phyloP scores from a whole-genome alignment of 2,113 vertebrate species.

The Ciconia maguari region DNA sequence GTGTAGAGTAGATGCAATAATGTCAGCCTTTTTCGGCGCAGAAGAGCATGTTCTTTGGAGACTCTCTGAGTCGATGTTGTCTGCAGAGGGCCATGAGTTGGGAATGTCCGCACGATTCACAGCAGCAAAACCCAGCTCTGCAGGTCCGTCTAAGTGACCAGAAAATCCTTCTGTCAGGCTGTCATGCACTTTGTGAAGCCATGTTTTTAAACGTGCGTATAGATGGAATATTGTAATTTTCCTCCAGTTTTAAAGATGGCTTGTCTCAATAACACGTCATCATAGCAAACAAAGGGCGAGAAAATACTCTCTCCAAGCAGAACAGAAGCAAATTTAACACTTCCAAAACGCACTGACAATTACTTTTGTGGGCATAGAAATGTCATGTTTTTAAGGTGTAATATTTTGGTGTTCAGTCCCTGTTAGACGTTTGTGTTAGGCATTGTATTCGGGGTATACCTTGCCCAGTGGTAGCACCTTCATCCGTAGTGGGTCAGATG shows the following conservation, averaged over 20 bases:
- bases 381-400: background rate
- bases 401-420: background rate
- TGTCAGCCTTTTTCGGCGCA: background rate
- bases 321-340: background rate
- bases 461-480: background rate
- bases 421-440: background rate
- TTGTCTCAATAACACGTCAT: background rate
- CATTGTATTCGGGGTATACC: fast-evolving
- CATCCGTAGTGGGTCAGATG: fast-evolving
- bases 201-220: fast-evolving
- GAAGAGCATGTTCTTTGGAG: background rate
- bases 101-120: fast-evolving
- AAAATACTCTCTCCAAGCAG: background rate
- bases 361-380: background rate
- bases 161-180: background rate
- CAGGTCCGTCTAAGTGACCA: background rate
- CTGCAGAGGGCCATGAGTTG: background rate
- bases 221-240: background rate
- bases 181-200: background rate
- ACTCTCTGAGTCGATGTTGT: background rate
- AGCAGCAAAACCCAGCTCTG: background rate
- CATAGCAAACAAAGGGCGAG: background rate
- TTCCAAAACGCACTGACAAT: background rate
- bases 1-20: background rate
- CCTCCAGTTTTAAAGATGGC: background rate